Base-by-base conservation (phyloP, 1,140 invertebrate genomes). In the Drosophila seguyi region DNA sequence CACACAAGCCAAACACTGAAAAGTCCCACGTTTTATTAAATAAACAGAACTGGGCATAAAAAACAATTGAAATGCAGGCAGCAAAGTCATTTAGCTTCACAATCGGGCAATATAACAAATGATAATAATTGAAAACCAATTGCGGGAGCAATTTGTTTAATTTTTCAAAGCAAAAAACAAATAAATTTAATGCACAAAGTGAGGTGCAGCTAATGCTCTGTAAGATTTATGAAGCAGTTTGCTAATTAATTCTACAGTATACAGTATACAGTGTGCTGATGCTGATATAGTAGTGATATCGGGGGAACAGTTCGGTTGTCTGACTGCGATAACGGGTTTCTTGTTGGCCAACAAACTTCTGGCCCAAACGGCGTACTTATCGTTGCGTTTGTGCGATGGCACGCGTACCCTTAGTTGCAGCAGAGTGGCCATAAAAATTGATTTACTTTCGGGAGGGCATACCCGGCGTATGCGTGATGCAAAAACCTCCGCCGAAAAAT, bases 381-480 rank as follows among this genome's bases (percentile, higher is more conserved):
- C 65, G 65, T 45, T 45, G 34, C 36, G 61, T 61, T 59, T 55
- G 66, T 78, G 80, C 47, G 27, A 60, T 71, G 47, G 36, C 78
- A 66, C 47, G 58, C 69, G 47, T 44, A 38, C 74, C 60, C 48
- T 69, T 50, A 29, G 52, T 50, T 73, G 69, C 69, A 73, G 34
- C 56, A 52, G 75, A 71, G 56, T 44, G 56, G 71, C 42, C 75
- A 83, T 87, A 80, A 88, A 87, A 84, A 87, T 88, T 88, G 80
- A 88, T 87, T 87, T 83, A 84, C 57, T 65, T 67, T 31, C 59
- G 41, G 38, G 41, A 25, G 20, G 44, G 63, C 61, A 67, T 65
- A 80, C 73, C 61, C 73, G 75, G 84, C 84, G 84, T 88, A 88
- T 88, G 85, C 84, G 85, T 88, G 75, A 88, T 88, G 79, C 67